Evolutionary conservation across 2,113 vertebrate genomes (phyloP).

Genomic region (Muntiacus muntjak): DNA sequence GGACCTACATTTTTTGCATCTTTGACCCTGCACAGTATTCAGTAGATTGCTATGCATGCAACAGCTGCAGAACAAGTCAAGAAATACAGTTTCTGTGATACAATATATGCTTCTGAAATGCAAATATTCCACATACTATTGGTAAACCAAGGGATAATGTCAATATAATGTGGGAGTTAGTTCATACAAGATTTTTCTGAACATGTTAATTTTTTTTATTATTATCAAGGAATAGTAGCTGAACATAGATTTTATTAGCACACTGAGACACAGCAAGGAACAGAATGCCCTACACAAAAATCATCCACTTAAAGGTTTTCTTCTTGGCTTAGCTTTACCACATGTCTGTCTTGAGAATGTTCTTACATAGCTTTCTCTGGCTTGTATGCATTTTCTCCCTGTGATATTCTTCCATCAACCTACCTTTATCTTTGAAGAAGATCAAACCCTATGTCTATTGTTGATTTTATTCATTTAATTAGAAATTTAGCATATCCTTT

Average conservation of each 20-base stretch:
- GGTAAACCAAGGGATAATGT: background rate
- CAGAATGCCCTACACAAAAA: background rate
- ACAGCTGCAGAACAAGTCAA: background rate
- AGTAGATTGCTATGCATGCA: background rate
- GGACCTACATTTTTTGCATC: background rate
- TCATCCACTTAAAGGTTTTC: background rate
- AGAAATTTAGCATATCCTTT: background rate
- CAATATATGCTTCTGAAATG: background rate
- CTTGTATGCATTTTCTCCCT: background rate
- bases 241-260: background rate
- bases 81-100: background rate
- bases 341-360: background rate
- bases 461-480: background rate
- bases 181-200: background rate
- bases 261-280: background rate
- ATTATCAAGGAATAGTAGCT: background rate
- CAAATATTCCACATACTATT: background rate
- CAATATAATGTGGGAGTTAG: background rate
- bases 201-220: background rate
- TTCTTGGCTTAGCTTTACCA: background rate
- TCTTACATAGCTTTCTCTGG: background rate
- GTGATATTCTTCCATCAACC: background rate
- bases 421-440: background rate
- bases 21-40: background rate
- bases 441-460: background rate